Evolutionary conservation across 2,888 invertebrate species (phyloP).

Genomic region (Mythimna lalbum): DNA sequence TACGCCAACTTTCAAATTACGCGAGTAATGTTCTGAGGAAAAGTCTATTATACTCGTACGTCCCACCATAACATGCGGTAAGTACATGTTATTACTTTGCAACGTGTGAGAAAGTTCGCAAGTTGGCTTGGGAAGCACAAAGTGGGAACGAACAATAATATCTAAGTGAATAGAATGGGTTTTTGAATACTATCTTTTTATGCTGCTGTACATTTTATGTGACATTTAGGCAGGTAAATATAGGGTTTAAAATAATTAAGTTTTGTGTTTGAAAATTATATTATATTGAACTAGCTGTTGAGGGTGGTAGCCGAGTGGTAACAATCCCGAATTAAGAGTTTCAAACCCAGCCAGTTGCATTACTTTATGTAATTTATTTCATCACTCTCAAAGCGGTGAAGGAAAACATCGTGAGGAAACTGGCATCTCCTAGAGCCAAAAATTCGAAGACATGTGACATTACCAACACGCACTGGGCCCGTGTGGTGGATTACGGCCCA

Average conservation of each 20-base stretch:
- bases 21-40: constrained; percentile 24
- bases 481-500: too few relatives aligned
- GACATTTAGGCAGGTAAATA: neutral
- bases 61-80: constrained; percentile 5
- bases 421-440: too few relatives aligned
- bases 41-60: constrained; percentile 24
- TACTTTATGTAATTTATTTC: too few relatives aligned
- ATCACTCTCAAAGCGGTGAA: too few relatives aligned
- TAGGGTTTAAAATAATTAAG: neutral
- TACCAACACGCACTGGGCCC: too few relatives aligned
- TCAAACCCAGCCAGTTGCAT: too few relatives aligned
- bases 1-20: constrained; percentile 49
- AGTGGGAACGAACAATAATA: constrained; percentile 22
- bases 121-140: constrained; percentile 52
- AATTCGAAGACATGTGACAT: too few relatives aligned
- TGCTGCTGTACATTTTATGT: neutral
- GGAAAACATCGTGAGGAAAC: too few relatives aligned
- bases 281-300: too few relatives aligned
- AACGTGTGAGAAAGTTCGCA: constrained; percentile 58
- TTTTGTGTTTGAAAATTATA: too few relatives aligned
- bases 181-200: constrained; percentile 5
- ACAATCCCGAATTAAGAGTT: too few relatives aligned
- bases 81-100: constrained; percentile 36
- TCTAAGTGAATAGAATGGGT: constrained; percentile 10
- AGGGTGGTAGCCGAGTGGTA: too few relatives aligned